Conservation (phyloP, 2,888 invertebrate genomes). For the Neelides folsomi region DNA sequence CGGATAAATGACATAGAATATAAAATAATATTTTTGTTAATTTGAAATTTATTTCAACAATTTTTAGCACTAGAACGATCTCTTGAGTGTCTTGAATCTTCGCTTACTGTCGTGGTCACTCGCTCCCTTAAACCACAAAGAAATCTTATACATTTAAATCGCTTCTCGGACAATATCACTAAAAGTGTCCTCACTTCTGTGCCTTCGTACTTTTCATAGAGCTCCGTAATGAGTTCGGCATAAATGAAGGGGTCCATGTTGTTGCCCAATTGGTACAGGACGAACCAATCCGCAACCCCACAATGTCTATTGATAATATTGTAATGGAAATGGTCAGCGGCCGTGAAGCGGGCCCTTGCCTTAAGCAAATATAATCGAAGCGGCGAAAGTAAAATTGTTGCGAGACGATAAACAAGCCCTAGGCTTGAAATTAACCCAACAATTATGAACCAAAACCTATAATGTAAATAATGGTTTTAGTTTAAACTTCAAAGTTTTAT, state of each 20-base stretch:
- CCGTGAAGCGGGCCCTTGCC: slow-evolving; percentile 6
- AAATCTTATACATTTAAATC: too few relatives aligned
- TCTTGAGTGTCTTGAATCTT: too few relatives aligned
- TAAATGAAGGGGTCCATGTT: slow-evolving; percentile 22
- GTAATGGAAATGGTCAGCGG: slow-evolving; percentile 5
- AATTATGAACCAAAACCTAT: slow-evolving; percentile 22
- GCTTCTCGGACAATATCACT: too few relatives aligned
- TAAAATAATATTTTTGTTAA: too few relatives aligned
- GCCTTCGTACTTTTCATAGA: background rate
- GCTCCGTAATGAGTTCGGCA: slow-evolving; percentile 15
- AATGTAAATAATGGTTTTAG: background rate
- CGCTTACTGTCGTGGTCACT: too few relatives aligned
- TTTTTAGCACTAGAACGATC: too few relatives aligned
- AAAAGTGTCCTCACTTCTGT: too few relatives aligned
- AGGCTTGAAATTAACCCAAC: slow-evolving; percentile 9
- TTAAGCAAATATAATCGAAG: slow-evolving; percentile 12
- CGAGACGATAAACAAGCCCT: slow-evolving; percentile 11
- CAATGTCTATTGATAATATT: slow-evolving; percentile 6
- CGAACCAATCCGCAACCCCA: slow-evolving; percentile 22
- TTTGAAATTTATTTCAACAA: too few relatives aligned
- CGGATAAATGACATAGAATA: too few relatives aligned
- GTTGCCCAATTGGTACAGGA: slow-evolving; percentile 19
- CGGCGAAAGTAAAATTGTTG: slow-evolving; percentile 8
- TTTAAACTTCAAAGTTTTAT: background rate
- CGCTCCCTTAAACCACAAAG: too few relatives aligned